Conservation (phyloP, 1,140 invertebrate species). For the Pseudomyrmex sp. region DNA sequence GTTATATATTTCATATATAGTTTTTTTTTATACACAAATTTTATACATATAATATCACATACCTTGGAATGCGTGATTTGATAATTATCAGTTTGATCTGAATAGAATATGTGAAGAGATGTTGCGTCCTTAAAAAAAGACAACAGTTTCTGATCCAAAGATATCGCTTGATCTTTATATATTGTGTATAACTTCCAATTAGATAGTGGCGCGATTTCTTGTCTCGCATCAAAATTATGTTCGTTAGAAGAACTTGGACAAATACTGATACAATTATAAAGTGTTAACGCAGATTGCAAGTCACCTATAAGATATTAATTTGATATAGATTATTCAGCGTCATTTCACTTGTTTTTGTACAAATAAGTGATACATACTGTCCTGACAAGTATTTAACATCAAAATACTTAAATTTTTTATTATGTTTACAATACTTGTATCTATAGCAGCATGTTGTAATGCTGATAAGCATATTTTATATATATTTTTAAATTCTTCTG, state of each 20-base stretch:
- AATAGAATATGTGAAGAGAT: slow-evolving; percentile 56
- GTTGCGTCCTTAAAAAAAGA: slow-evolving; percentile 69
- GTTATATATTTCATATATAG: background rate
- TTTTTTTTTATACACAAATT: slow-evolving; percentile 16
- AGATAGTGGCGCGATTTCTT: slow-evolving; percentile 16
- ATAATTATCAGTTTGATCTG: background rate
- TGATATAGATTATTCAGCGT: slow-evolving; percentile 3
- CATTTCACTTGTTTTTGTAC: background rate
- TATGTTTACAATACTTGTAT: slow-evolving; percentile 29
- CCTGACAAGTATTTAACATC: slow-evolving; percentile 51
- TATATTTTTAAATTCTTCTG: slow-evolving; percentile 51
- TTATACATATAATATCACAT: slow-evolving; percentile 8
- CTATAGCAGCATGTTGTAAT: slow-evolving; percentile 32
- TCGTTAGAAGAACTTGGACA: slow-evolving; percentile 8
- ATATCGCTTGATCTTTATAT: slow-evolving; percentile 74
- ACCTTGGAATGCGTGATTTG: slow-evolving; percentile 7
- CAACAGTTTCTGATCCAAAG: slow-evolving; percentile 63
- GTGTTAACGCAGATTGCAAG: slow-evolving; percentile 48
- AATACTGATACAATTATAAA: slow-evolving; percentile 43
- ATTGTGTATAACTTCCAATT: slow-evolving; percentile 70
- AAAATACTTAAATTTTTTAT: slow-evolving; percentile 55
- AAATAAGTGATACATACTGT: slow-evolving; percentile 48
- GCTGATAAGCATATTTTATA: slow-evolving; percentile 55
- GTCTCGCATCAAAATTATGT: slow-evolving; percentile 14
- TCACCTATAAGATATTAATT: slow-evolving; percentile 59